Evolutionary conservation across 2,113 vertebrate genomes (phyloP), one percentile per base, ranked within the genome.

Genomic region (Sylvia atricapilla): DNA sequence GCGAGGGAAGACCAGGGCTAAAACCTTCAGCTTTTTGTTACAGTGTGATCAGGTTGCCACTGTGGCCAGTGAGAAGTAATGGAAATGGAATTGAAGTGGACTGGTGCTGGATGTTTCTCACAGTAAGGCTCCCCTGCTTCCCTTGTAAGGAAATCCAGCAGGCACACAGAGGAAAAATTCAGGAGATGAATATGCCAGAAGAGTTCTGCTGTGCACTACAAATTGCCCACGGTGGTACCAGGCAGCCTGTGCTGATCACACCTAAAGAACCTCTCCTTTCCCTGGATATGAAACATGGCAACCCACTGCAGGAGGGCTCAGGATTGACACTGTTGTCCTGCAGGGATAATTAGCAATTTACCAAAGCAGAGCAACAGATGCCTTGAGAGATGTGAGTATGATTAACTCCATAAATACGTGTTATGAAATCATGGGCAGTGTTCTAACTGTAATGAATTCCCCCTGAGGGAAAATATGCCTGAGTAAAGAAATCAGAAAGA

Each of bases 321-420:
- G 84, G 73, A 72, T 22, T 92, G 80, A 77, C 79, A 21, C 4
- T 70, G 37, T 68, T 92, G 60, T 80, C 73, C 68, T 95, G 52
- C 55, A 56, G 91, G 75, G 82, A 74, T 86, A 88, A 86, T 87
- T 64, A 86, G 83, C 90, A 94, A 90, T 93, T 94, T 84, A 37
- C 59, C 55, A 88, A 49, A 83, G 76, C 35, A 75, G 55, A 88
- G 84, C 63, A 90, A 59, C 33, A 80, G 89, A 87, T 0, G 20
- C 89, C 49, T 75, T 87, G 55, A 94, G 76, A 95, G 77, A 78
- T 1, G 1, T 0, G 0, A 74, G 55, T 81, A 7, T 87, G 80
- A 94, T 94, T 94, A 94, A 75, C 60, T 92, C 91, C 49, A 66
- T 68, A 93, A 96, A 87, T 84, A 52, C 27, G 1, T 72, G 23